Base-by-base conservation (phyloP, 2,888 invertebrate genomes). In the Phortica magna region DNA sequence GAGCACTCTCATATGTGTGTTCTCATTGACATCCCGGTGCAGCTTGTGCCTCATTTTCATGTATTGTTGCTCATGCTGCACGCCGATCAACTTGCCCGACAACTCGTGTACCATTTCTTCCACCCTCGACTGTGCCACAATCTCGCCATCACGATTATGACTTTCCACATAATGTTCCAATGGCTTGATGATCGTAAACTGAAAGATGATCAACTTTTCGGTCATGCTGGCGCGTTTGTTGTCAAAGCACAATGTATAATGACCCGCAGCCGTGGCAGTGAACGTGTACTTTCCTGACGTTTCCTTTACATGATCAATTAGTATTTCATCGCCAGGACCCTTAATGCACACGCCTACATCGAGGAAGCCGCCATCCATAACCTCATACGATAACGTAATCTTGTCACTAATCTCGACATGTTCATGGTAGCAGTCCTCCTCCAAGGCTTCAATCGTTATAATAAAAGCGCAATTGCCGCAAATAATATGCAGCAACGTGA, bases 321-420 rank as follows among this genome's bases (percentile, higher is more conserved):
- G 70, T 0, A 5, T 42, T 0, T 81, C 78, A 1, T 73, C 42
- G 0, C 76, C 42, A 0, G 85, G 89, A 0, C 64, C 89, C 0
- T 75, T 6, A 2, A 86, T 81, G 4, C 61, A 42, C 7, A 86
- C 71, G 0, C 59, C 81, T 31, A 86, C 80, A 17, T 86, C 85
- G 77, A 80, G 83, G 57, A 86, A 86, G 31, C 85, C 85, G 3
- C 85, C 85, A 0, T 86, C 85, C 87, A 86, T 84, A 0, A 86
- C 89, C 78, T 86, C 85, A 19, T 82, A 86, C 12, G 73, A 77
- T 1, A 86, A 73, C 12, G 80, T 78, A 6, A 86, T 76, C 77
- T 77, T 83, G 17, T 86, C 84, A 12, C 70, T 43, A n/a, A 19
- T 48, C 0, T 53, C 17, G 0, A 81, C 89, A 0, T 53, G 71